Evolutionary conservation across 2,797 vertebrate genomes (phyloP), one percentile per base, ranked within the genome.

Genomic region (Rhinatrema bivittatum): DNA sequence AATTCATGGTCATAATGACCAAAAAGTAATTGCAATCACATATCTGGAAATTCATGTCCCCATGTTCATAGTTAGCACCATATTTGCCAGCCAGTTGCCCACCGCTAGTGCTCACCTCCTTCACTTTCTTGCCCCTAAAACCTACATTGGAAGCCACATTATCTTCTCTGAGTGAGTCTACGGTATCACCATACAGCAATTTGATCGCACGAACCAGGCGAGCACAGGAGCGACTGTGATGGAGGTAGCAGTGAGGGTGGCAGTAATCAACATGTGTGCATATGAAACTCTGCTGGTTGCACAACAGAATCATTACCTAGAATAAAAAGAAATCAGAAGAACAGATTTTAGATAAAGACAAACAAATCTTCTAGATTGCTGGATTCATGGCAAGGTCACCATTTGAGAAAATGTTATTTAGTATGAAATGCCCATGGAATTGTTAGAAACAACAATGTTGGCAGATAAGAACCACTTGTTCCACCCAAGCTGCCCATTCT

Each of bases 271-370:
- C 46, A 23, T 98, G 96, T 5, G 90, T 93, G 28, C 96, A 99
- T 66, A 99, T 98, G 76, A 99, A 99, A 49, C 94, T 99, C 60
- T 99, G 96, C 68, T 99, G 96, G 74, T 98, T 99, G 82, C 95
- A 97, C 29, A 99, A 65, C 4, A 98, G 74, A 61, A 99, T 95
- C 93, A 98, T 99, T 20, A 98, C 93, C 95, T 98, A 77, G 21
- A 64, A 56, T 10, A 56, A 12, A 60, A 46, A 51, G 38, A 22
- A 28, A 30, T 34, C n/a, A 27, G 15, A n/a, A n/a, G n/a, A n/a
- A n/a, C n/a, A n/a, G n/a, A n/a, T 30, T 24, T 27, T 29, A 20
- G 6, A 16, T 14, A 20, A 8, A 20, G 6, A 16, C 14, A 20
- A 8, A 8, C 5, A 5, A 6, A 9, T 9, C 10, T 18, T 14